Conservation (phyloP, 2,888 invertebrate species). For the Syrphus vitripennis region DNA sequence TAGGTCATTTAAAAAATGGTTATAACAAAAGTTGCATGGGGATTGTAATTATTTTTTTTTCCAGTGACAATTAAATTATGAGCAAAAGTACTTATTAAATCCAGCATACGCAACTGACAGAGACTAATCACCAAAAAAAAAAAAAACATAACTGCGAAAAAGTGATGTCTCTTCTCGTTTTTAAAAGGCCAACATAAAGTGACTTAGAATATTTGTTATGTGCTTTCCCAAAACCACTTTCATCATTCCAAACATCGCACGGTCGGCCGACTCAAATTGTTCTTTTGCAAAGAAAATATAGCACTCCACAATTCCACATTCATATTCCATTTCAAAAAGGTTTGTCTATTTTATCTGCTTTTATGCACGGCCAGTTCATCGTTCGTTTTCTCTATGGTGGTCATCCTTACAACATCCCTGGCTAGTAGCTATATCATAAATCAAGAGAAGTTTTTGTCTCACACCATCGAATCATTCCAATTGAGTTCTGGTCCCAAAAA, state of each 20-base stretch:
- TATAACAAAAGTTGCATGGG: neutral
- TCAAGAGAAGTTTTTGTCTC: conserved; percentile 4
- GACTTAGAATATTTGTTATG: neutral
- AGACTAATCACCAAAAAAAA: neutral
- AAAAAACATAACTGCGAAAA: neutral
- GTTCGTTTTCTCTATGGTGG: neutral
- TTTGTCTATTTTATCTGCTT: conserved; percentile 39
- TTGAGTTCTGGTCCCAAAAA: neutral
- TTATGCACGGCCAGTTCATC: neutral
- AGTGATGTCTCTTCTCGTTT: neutral
- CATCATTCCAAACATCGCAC: no score
- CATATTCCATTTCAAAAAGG: neutral
- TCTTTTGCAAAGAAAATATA: neutral
- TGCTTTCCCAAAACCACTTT: neutral
- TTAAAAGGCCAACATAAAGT: neutral
- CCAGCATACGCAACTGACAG: neutral
- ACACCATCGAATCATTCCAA: neutral
- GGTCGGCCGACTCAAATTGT: neutral
- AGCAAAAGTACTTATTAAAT: neutral
- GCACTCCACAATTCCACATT: neutral
- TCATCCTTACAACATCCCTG: no score
- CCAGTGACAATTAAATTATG: neutral
- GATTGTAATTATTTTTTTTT: neutral
- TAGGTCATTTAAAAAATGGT: neutral
- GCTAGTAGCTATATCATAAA: conserved; percentile 43